Evolutionary conservation across 2,797 vertebrate genomes (phyloP), one percentile per base, ranked within the genome.

Genomic region (Eleutherodactylus coqui): DNA sequence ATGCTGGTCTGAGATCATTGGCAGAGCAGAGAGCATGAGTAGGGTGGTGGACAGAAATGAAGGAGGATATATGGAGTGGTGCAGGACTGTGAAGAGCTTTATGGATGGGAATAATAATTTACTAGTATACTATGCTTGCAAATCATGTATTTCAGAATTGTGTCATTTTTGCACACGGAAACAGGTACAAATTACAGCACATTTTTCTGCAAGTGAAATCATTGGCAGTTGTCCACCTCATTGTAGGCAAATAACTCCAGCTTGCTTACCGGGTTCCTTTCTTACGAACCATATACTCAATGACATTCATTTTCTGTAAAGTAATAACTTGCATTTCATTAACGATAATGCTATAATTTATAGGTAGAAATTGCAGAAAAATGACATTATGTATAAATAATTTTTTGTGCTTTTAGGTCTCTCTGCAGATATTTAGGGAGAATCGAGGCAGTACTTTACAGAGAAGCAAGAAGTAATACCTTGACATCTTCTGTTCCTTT

Each of bases 401-500:
- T 55, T 73, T 58, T 55, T 73, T 55, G 49, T 58, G 73, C 14
- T 72, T 82, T 82, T 55, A 58, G 67, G n/a, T 58, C 69, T 73
- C n/a, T 82, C n/a, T 19, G 19, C 27, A 84, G 55, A 75, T 41
- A 29, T 84, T 70, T 75, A 51, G 27, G 36, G 24, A 79, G 73
- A 73, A 80, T 67, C 34, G 67, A 53, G 60, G 38, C 45, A 79
- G 77, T 67, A 45, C 36, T 83, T 80, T 81, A 75, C 43, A 53
- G 76, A 64, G 67, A 69, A 53, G 76, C 5, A 47, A 47, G 73
- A 36, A 83, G 86, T 84, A 80, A 81, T 81, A 84, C 86, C 69
- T 81, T 87, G 75, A 84, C 86, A 75, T 84, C 64, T 69, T 75
- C 86, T 51, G 79, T 79, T 84, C 55, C 86, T 80, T 75, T 55